A percentile compares a stretch with the other conserved stretches of the same genome.
Conservation (phyloP, 2,113 vertebrate genomes). For the Addax nasomaculatus region DNA sequence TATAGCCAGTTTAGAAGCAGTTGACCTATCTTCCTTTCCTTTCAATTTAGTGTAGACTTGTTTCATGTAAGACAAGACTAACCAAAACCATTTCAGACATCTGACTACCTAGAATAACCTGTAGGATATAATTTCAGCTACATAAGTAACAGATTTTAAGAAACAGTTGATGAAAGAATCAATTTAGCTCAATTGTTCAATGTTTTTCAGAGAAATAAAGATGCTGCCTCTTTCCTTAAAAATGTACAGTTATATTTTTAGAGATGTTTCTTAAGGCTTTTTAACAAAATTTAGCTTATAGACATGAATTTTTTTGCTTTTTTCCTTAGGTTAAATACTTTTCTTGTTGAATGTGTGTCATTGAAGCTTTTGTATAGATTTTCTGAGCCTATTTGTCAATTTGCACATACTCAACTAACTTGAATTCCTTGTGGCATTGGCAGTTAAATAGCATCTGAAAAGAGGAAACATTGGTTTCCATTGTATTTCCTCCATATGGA, state of each 20-base stretch:
- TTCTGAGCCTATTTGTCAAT: neutral
- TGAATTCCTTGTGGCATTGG: neutral
- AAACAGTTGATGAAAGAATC: neutral
- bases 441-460: slow-evolving; percentile 19
- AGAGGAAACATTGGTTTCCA: neutral
- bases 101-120: neutral
- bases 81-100: neutral
- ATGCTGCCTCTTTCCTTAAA: neutral
- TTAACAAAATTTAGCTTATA: slow-evolving; percentile 27
- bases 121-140: neutral
- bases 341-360: neutral
- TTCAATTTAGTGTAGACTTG: slow-evolving; percentile 13
- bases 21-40: slow-evolving; percentile 6
- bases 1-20: neutral
- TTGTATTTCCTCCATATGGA: slow-evolving; percentile 21
- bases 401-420: neutral
- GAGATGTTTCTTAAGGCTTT: slow-evolving; percentile 4
- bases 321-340: neutral
- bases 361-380: slow-evolving; percentile 29
- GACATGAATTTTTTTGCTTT: neutral
- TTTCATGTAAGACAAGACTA: neutral
- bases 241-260: slow-evolving; percentile 28
- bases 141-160: slow-evolving; percentile 13
- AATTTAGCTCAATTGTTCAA: neutral
- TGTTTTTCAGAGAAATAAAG: slow-evolving; percentile 30